Percentiles rank a stretch among this genome's conserved stretches.
Evolutionary conservation across 2,113 vertebrate species (phyloP).

Genomic region (Crocuta crocuta): DNA sequence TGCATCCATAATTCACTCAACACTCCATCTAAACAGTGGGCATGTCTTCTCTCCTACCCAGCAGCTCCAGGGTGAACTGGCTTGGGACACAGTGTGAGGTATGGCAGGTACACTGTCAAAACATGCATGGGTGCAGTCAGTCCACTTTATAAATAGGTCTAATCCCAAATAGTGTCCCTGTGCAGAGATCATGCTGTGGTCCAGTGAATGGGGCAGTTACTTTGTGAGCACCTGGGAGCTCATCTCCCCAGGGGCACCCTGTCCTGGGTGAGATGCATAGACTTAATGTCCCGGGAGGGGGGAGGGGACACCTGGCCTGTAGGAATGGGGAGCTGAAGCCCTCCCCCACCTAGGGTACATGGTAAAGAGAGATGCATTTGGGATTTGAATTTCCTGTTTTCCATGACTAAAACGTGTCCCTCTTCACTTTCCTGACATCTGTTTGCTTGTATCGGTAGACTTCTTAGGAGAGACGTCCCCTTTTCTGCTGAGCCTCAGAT

Average conservation of each 20-base stretch:
- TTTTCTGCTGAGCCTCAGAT: background rate
- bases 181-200: background rate
- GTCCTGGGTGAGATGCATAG: background rate
- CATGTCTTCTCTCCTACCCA: background rate
- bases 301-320: no score
- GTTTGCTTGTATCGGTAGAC: background rate
- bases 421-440: background rate
- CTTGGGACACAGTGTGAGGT: background rate
- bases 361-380: background rate
- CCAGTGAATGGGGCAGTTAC: background rate
- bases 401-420: background rate
- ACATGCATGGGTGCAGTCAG: background rate
- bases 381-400: background rate
- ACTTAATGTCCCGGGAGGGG: background rate
- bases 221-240: background rate
- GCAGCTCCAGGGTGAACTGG: accelerated
- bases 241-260: background rate
- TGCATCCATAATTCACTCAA: background rate
- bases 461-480: background rate
- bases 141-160: background rate
- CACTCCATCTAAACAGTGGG: background rate
- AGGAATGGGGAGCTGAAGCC: background rate
- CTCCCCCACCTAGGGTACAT: no score
- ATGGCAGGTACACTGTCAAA: background rate
- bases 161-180: no score